A percentile compares a stretch with the other conserved stretches of the same genome.
Evolutionary conservation across 2,888 invertebrate genomes (phyloP).

Genomic region (Taphrorychus bicolor): DNA sequence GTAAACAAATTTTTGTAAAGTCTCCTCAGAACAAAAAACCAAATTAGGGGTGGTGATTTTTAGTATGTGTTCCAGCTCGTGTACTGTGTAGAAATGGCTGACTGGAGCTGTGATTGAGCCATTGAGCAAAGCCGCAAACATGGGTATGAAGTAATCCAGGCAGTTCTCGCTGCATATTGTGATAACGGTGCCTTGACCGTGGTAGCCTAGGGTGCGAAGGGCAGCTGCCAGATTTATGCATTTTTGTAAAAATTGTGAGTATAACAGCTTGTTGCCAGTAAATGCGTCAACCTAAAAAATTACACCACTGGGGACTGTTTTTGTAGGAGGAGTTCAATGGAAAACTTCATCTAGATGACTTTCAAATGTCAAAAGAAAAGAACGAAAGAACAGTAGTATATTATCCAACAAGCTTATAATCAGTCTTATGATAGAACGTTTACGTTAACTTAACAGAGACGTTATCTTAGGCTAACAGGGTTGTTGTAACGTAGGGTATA

Average conservation of each 20-base stretch:
- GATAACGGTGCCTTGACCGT: constrained; percentile 23
- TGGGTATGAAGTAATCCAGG: constrained; percentile 25
- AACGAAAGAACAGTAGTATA: too few species aligned
- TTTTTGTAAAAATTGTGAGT: constrained; percentile 21
- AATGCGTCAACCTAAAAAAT: constrained; percentile 33
- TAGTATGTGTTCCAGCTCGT: constrained; percentile 25
- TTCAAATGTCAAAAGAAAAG: too few species aligned
- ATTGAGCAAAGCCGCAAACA: constrained; percentile 28
- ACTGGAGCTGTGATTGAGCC: constrained; percentile 27
- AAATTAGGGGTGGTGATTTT: constrained; percentile 20
- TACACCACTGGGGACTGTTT: too few species aligned
- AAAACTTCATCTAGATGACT: too few species aligned
- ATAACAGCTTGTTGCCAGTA: constrained; percentile 13
- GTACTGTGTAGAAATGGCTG: constrained; percentile 23
- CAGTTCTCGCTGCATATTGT: constrained; percentile 35
- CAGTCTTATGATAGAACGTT: too few species aligned
- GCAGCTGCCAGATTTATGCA: constrained; percentile 22
- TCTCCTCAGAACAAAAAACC: not conserved
- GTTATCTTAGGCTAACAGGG: too few species aligned
- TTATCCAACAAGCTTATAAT: too few species aligned
- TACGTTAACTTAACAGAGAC: too few species aligned
- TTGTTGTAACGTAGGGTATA: too few species aligned
- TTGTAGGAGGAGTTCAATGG: too few species aligned
- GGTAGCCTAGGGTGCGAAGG: constrained; percentile 10
- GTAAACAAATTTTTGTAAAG: not conserved